Evolutionary conservation across 2,113 vertebrate species (phyloP).

Genomic region (Chaenocephalus aceratus): DNA sequence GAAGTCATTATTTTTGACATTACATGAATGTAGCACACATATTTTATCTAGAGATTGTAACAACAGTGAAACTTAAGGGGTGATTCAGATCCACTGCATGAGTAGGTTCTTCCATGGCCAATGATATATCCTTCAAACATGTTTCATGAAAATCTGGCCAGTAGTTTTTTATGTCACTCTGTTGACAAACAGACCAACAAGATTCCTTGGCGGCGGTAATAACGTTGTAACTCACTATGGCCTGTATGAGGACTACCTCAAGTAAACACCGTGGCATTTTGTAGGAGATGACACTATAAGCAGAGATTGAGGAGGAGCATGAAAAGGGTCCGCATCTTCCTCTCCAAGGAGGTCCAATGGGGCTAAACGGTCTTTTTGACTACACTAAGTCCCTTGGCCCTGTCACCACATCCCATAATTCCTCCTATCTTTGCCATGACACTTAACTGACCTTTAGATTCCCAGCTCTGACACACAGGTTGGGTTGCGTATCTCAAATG

Average conservation of each 20-base stretch:
- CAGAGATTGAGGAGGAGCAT: neutral
- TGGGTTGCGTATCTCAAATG: slow-evolving; percentile 63
- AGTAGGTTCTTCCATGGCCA: too few relatives aligned
- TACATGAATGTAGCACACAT: too few relatives aligned
- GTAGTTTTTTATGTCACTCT: neutral
- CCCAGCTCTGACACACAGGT: slow-evolving; percentile 62
- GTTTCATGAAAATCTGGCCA: too few relatives aligned
- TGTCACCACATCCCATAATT: slow-evolving; percentile 57
- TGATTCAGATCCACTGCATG: too few relatives aligned
- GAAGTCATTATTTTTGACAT: too few relatives aligned
- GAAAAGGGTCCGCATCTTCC: slow-evolving; percentile 3
- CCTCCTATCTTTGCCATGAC: slow-evolving; percentile 54
- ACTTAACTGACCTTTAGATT: slow-evolving; percentile 69
- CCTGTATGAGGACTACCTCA: neutral
- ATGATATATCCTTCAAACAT: too few relatives aligned
- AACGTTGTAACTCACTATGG: neutral
- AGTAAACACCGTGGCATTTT: neutral
- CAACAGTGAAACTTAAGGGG: too few relatives aligned
- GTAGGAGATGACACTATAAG: neutral
- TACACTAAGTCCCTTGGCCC: slow-evolving; percentile 32
- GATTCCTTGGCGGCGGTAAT: too few relatives aligned
- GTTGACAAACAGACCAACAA: neutral
- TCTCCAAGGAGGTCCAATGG: slow-evolving; percentile 21
- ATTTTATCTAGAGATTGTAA: too few relatives aligned
- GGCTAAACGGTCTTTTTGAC: slow-evolving; percentile 10